phyloP scores from a whole-genome alignment of 2,888 invertebrate species.

The Ypsolopha sequella region DNA sequence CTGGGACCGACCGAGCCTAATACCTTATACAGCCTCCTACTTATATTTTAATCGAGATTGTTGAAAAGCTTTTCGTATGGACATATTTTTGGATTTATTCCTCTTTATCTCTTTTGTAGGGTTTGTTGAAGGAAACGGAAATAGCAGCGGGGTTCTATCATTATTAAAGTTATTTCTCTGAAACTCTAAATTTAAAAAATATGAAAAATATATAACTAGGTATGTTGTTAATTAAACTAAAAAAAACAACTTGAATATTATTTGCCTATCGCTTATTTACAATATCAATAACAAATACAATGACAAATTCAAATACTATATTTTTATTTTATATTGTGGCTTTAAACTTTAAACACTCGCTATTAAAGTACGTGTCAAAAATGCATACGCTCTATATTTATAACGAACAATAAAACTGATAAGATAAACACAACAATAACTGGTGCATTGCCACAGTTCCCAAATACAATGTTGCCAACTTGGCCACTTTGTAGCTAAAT shows the following conservation, averaged over 20 bases:
- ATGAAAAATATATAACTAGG: too few species aligned
- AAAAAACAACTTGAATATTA: background rate
- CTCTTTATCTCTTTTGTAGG: background rate
- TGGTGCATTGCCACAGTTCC: conserved; percentile 26
- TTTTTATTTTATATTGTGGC: background rate
- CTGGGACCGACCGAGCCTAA: conserved; percentile 20
- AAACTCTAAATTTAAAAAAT: too few species aligned
- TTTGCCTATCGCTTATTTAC: too few species aligned
- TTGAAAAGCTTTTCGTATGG: background rate
- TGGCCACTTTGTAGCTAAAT: too few species aligned
- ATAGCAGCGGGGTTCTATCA: too few species aligned
- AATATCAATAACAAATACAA: background rate
- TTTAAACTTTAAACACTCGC: background rate
- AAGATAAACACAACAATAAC: conserved; percentile 31
- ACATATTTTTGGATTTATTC: background rate
- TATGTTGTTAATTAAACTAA: too few species aligned
- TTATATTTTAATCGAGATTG: background rate
- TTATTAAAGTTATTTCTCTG: background rate
- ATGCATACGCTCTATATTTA: background rate
- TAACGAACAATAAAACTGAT: conserved; percentile 19
- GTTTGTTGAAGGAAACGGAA: too few species aligned
- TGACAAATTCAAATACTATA: background rate
- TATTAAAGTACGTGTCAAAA: conserved; percentile 1
- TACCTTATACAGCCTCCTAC: background rate
- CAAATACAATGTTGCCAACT: conserved; percentile 9